phyloP scores from a whole-genome alignment of 2,888 invertebrate genomes.

The Netelia virgata region DNA sequence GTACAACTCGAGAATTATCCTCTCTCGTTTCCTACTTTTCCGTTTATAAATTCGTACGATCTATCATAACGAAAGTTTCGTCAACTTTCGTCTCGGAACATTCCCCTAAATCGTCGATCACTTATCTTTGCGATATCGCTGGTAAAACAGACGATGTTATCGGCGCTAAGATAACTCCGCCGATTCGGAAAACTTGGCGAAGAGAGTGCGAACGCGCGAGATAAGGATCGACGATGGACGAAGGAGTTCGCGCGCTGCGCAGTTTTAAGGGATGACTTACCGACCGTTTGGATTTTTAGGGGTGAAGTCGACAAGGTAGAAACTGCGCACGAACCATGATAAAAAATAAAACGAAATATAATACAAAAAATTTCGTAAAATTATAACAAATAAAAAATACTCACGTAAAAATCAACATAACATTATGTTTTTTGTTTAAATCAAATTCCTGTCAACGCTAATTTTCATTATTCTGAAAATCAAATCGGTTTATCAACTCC shows the following conservation, averaged over 20 bases:
- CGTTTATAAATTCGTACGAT: background rate
- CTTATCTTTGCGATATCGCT: conserved; percentile 49
- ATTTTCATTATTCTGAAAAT: conserved; percentile 2
- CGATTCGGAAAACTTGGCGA: background rate
- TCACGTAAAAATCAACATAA: background rate
- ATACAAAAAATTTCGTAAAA: background rate
- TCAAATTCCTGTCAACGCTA: background rate
- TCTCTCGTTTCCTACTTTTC: background rate
- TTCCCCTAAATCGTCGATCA: conserved; percentile 39
- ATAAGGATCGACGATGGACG: conserved; percentile 21
- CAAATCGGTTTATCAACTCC: background rate
- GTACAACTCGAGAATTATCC: background rate
- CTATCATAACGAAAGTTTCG: background rate
- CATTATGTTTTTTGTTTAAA: background rate
- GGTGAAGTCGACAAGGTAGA: conserved; percentile 64
- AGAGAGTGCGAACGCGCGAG: background rate
- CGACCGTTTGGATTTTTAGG: conserved; percentile 46
- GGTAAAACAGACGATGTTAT: conserved; percentile 54
- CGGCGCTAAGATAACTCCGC: conserved; percentile 1
- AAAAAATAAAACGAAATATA: background rate
- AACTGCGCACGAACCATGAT: conserved; percentile 1
- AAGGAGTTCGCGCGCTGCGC: conserved; percentile 5
- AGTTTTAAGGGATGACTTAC: conserved; percentile 50
- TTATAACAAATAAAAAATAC: background rate
- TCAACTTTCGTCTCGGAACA: background rate